Evolutionary conservation across 2,888 invertebrate genomes (phyloP).

Genomic region (Teinopalpus imperialis): DNA sequence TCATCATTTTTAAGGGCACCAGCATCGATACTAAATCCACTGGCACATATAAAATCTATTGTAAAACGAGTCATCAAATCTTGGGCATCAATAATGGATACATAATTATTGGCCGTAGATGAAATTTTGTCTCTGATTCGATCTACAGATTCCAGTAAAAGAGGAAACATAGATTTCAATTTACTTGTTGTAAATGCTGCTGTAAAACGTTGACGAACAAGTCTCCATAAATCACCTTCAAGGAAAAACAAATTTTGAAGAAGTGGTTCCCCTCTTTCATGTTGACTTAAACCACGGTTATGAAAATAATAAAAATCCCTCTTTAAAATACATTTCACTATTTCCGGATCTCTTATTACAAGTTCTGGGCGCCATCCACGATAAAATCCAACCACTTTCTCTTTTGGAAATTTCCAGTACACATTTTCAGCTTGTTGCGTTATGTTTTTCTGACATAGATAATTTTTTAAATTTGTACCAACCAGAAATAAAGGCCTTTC

Average conservation of each 20-base stretch:
- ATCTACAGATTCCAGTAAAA: slow-evolving; percentile 54
- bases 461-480: slow-evolving; percentile 48
- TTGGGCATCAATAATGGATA: slow-evolving; percentile 36
- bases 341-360: slow-evolving; percentile 51
- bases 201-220: slow-evolving; percentile 56
- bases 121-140: too few species aligned
- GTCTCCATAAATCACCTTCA: slow-evolving; percentile 61
- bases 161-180: slow-evolving; percentile 60
- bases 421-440: slow-evolving; percentile 41
- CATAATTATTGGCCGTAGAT: slow-evolving; percentile 35
- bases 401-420: slow-evolving; percentile 53
- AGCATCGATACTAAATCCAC: slow-evolving; percentile 47
- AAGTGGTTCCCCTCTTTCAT: slow-evolving; percentile 45
- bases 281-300: slow-evolving; percentile 45
- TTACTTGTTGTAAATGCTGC: slow-evolving; percentile 61
- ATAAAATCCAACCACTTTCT: slow-evolving; percentile 58
- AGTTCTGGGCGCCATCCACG: slow-evolving; percentile 51
- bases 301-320: slow-evolving; percentile 54
- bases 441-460: slow-evolving; percentile 42
- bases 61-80: slow-evolving; percentile 50
- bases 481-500: slow-evolving; percentile 50
- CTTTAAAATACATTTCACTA: slow-evolving; percentile 47
- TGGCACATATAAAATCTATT: slow-evolving; percentile 50
- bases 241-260: slow-evolving; percentile 49
- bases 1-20: slow-evolving; percentile 43